Conservation (phyloP, 2,113 vertebrate species). For the Phalacrocorax brasilianus region DNA sequence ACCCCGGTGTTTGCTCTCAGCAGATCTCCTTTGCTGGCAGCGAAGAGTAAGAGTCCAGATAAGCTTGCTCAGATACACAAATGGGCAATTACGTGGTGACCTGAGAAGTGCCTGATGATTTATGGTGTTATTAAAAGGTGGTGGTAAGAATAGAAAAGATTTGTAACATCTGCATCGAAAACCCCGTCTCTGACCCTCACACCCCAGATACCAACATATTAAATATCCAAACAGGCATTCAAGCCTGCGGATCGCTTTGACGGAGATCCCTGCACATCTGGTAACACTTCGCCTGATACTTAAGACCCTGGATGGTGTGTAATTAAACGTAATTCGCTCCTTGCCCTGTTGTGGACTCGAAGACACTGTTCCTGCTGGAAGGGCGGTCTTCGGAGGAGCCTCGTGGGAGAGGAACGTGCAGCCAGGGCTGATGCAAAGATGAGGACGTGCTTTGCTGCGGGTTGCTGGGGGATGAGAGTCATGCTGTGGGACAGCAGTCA, state of each 20-base stretch:
- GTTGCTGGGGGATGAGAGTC: background rate
- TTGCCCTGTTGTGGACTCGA: background rate
- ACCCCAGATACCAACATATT: background rate
- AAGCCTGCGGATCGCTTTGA: background rate
- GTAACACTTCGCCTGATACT: conserved; percentile 7
- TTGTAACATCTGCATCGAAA: conserved; percentile 16
- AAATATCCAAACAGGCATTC: conserved; percentile 9
- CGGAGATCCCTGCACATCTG: conserved; percentile 49
- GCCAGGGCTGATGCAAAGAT: background rate
- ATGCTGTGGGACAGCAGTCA: background rate
- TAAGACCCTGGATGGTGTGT: background rate
- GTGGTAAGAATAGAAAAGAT: background rate
- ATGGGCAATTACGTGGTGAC: background rate
- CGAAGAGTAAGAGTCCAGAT: background rate
- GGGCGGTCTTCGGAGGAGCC: background rate
- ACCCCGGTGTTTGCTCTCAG: background rate
- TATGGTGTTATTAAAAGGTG: conserved; percentile 5
- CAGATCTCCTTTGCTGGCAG: background rate
- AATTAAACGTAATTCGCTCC: background rate
- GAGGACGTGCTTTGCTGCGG: background rate
- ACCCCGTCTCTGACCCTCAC: background rate
- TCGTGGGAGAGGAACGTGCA: background rate
- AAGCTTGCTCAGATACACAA: background rate
- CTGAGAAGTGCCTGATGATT: conserved; percentile 50
- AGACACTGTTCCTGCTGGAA: background rate